phyloP scores from a whole-genome alignment of 1,140 invertebrate genomes.

The Pseudoatta argentina region DNA sequence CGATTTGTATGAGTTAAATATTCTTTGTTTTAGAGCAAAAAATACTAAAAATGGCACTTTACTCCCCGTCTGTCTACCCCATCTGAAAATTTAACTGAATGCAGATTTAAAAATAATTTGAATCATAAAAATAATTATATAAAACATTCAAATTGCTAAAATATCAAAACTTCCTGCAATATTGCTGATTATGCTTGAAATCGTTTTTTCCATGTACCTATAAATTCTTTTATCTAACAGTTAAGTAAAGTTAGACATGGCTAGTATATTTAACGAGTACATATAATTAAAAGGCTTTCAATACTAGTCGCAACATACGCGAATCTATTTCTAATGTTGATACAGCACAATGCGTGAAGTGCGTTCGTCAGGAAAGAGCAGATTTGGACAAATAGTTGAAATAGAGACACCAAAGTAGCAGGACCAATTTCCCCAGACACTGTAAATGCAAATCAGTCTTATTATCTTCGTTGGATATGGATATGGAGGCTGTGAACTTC shows the following conservation, averaged over 20 bases:
- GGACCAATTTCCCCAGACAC: neutral
- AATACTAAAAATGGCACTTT: no score
- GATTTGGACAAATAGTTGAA: slow-evolving; percentile 14
- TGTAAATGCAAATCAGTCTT: slow-evolving; percentile 51
- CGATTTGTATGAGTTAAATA: no score
- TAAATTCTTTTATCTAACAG: neutral
- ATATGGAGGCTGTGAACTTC: neutral
- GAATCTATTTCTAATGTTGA: neutral
- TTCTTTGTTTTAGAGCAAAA: no score
- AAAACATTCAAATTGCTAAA: no score
- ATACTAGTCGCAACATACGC: neutral
- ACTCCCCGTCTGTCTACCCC: no score
- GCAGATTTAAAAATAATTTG: no score
- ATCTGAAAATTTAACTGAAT: no score
- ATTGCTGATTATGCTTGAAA: no score
- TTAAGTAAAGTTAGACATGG: neutral
- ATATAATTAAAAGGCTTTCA: neutral
- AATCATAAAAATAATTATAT: no score
- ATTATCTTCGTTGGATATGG: neutral
- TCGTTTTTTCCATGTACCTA: no score
- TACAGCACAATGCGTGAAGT: neutral
- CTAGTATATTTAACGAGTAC: neutral
- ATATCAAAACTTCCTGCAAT: no score
- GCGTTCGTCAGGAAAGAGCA: neutral
- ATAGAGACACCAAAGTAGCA: neutral